Conservation (phyloP, 2,113 vertebrate genomes). For the Neotoma lepida region DNA sequence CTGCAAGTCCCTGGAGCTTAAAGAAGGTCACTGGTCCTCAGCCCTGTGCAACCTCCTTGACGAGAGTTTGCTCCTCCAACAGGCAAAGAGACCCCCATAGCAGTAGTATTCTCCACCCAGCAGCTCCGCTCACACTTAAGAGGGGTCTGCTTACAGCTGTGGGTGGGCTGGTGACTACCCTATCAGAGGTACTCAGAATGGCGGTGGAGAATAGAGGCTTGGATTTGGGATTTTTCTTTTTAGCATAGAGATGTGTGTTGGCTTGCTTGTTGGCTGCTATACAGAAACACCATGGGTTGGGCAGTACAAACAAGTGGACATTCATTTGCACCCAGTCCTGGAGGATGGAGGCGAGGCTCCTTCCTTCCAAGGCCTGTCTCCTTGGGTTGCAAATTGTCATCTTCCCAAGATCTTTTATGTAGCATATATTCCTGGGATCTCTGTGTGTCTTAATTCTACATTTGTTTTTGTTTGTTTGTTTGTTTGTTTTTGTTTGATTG, state of each 20-base stretch:
- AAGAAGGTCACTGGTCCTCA: background rate
- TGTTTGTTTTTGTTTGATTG: background rate
- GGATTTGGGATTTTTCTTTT: background rate
- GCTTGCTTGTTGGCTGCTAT: background rate
- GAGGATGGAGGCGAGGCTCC: background rate
- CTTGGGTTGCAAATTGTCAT: background rate
- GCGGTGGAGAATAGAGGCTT: background rate
- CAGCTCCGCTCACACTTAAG: background rate
- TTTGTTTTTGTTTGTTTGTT: background rate
- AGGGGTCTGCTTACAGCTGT: background rate
- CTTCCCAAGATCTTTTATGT: background rate
- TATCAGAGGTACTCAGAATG: background rate
- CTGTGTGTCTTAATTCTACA: background rate
- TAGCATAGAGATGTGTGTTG: background rate
- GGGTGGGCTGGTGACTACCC: no score
- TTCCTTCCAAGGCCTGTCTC: background rate
- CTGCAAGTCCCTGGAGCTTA: background rate
- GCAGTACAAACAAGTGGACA: background rate
- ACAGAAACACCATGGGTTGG: background rate
- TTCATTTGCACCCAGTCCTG: background rate
- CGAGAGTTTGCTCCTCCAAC: background rate
- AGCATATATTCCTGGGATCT: accelerated
- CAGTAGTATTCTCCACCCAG: background rate
- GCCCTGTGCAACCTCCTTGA: accelerated
- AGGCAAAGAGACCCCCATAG: accelerated